Base-by-base conservation (phyloP, 2,797 vertebrate genomes). In the Microctenopoma lineatum region DNA sequence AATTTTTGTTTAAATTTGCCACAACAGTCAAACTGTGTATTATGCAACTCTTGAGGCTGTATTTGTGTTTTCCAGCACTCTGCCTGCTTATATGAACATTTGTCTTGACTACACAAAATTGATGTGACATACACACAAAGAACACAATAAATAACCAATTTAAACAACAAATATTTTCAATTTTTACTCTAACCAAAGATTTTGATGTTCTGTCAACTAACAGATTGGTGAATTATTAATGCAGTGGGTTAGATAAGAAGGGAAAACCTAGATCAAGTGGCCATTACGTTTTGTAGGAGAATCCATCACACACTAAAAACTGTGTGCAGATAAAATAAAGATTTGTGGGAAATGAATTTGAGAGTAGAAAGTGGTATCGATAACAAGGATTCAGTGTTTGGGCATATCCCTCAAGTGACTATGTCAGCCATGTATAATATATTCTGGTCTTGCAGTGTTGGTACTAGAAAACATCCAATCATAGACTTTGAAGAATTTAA, bases 31-130 rank as follows among this genome's bases (percentile, higher is more conserved):
- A 67, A 32, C 6, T 27, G 18, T 51, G 21, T 4, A 54, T 41
- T 54, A 57, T 27, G 25, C 21, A 6, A 4, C 36, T 39, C 15
- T 12, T 25, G 6, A 18, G 14, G 46, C 41, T 36, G 12, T 1
- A n/a, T 72, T 59, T 56, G 5, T 59, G 21, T 47, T 18, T 47
- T 41, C 13, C 26, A 9, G 13, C 16, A 29, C 21, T 51, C 15
- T 16, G 6, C 29, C 16, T 16, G 29, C 32, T 64, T 32, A 7
- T 46, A 27, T n/a, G 32, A 73, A 62, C 48, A 63, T 59, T 59
- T 57, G 42, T 47, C 25, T 66, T 14, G 32, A 55, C 41, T 5
- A 14, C 8, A 45, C 64, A 52, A 77, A 79, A 75, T 12, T 55
- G 34, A 81, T 59, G 57, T 39, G 10, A 73, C 48, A 9, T 41